A percentile compares a stretch with the other conserved stretches of the same genome.
phyloP scores from a whole-genome alignment of 2,797 vertebrate species.

The Spinus pinus region DNA sequence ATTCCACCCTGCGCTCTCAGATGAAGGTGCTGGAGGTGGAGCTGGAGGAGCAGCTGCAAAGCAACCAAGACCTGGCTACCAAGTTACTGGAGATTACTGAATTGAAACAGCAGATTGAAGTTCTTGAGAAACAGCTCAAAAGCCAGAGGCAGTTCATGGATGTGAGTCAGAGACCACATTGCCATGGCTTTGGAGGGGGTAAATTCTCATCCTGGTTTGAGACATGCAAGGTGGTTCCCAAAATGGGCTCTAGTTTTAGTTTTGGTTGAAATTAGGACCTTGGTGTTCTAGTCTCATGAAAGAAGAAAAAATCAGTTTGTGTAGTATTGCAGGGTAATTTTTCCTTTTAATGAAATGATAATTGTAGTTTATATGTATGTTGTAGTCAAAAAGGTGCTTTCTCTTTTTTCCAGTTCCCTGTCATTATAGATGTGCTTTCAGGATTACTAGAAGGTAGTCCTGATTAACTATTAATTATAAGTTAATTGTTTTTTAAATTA shows the following conservation, averaged over 20 bases:
- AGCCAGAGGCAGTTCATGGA: conserved; percentile 94
- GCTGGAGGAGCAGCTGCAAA: conserved; percentile 87
- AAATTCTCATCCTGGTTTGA: background rate
- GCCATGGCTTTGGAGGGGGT: background rate
- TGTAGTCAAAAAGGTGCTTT: background rate
- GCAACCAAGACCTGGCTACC: conserved; percentile 75
- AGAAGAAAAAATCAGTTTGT: background rate
- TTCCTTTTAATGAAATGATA: background rate
- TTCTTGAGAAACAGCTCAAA: conserved; percentile 93
- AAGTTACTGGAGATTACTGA: conserved; percentile 81
- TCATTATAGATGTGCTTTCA: background rate
- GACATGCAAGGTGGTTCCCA: background rate
- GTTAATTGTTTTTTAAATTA: background rate
- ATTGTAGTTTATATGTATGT: background rate
- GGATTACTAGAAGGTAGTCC: background rate
- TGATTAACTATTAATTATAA: background rate
- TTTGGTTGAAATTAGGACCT: background rate
- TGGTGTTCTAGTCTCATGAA: background rate
- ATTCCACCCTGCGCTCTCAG: conserved; percentile 78
- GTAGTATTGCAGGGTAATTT: background rate
- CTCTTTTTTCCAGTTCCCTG: background rate
- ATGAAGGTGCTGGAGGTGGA: conserved; percentile 86
- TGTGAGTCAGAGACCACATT: conserved; percentile 65
- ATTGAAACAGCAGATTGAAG: conserved; percentile 85
- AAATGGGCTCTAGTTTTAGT: background rate